phyloP scores from a whole-genome alignment of 2,888 invertebrate genomes.

The Clepsis dumicolana region DNA sequence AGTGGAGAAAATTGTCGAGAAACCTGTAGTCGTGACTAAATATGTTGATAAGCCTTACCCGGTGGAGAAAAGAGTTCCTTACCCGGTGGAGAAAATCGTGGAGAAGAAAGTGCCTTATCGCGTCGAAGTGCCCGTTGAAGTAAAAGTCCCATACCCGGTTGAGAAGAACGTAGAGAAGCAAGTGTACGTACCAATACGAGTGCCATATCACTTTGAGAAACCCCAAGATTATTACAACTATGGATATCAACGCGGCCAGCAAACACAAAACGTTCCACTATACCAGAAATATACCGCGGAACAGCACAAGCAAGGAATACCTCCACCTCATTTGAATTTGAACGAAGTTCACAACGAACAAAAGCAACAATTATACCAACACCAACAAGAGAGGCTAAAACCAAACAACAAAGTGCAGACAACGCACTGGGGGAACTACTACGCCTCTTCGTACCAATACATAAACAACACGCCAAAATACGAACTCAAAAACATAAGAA shows the following conservation, averaged over 20 bases:
- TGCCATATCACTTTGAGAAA: constrained; percentile 56
- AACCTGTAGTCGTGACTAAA: constrained; percentile 81
- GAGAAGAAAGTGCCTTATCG: constrained; percentile 85
- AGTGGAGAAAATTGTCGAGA: constrained; percentile 86
- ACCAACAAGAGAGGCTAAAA: constrained; percentile 51
- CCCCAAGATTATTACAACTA: constrained; percentile 51
- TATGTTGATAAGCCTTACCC: constrained; percentile 79
- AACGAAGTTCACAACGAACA: constrained; percentile 38
- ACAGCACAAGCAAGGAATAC: constrained; percentile 48
- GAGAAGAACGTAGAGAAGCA: constrained; percentile 79
- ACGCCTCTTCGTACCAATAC: constrained; percentile 74
- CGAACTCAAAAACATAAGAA: constrained; percentile 49
- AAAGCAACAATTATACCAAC: constrained; percentile 47
- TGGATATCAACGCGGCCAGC: constrained; percentile 46
- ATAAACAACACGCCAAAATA: constrained; percentile 60
- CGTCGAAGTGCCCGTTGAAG: constrained; percentile 84
- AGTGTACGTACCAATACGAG: constrained; percentile 56
- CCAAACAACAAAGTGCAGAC: constrained; percentile 52
- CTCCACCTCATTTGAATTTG: constrained; percentile 41
- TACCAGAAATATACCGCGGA: constrained; percentile 53
- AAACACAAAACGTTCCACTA: constrained; percentile 50
- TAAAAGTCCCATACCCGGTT: constrained; percentile 78
- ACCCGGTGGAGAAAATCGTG: constrained; percentile 79
- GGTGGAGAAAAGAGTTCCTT: constrained; percentile 78
- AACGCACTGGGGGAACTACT: constrained; percentile 72